phyloP scores from a whole-genome alignment of 2,113 vertebrate genomes.

The Callocephalon fimbriatum region DNA sequence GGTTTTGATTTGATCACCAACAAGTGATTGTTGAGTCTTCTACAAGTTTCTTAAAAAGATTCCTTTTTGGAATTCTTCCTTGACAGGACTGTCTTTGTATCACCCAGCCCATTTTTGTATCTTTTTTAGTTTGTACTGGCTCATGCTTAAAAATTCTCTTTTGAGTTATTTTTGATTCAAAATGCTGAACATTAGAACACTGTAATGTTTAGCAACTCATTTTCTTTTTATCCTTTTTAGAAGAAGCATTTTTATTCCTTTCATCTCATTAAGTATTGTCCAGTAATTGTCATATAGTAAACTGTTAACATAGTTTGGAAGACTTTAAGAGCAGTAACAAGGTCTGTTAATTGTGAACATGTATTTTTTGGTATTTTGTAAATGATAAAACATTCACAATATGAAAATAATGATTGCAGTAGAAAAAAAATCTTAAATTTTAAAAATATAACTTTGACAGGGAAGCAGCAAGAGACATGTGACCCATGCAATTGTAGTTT shows the following conservation, averaged over 20 bases:
- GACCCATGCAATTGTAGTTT: background rate
- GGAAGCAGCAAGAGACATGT: background rate
- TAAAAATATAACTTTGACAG: background rate
- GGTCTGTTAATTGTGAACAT: background rate
- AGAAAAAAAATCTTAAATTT: background rate
- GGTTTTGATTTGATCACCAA: background rate
- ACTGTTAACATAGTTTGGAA: background rate
- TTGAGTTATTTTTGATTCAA: background rate
- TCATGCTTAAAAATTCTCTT: background rate
- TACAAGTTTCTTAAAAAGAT: background rate
- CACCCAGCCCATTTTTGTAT: background rate
- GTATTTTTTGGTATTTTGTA: background rate
- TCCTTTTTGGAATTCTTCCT: background rate
- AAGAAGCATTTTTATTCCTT: background rate
- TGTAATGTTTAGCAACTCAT: background rate
- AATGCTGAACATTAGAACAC: background rate
- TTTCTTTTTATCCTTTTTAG: background rate
- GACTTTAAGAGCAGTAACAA: background rate
- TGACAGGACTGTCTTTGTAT: background rate
- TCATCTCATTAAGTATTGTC: background rate
- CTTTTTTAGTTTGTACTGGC: background rate
- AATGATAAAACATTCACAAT: background rate
- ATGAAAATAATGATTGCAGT: background rate
- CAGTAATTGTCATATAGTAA: background rate
- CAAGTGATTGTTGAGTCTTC: background rate